Conservation (phyloP, 2,113 vertebrate genomes). For the Erinaceus europaeus region DNA sequence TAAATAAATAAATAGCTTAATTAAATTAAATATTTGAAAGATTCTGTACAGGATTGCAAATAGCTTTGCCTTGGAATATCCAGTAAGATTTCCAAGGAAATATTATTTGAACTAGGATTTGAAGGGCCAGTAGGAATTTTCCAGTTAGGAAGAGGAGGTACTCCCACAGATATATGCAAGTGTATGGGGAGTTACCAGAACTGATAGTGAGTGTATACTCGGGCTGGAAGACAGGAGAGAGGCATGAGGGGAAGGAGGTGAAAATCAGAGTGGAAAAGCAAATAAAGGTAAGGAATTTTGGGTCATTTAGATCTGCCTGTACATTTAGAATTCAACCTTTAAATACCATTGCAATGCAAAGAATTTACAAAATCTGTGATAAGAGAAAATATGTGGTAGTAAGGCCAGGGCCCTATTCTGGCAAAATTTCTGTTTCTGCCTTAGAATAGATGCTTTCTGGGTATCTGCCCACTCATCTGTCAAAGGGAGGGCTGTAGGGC, state of each 20-base stretch:
- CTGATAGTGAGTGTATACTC: not conserved
- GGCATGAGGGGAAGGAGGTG: not conserved
- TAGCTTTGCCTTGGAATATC: not conserved
- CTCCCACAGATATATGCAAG: not conserved
- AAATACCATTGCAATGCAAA: not conserved
- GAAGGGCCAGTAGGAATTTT: not conserved
- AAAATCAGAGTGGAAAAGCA: not conserved
- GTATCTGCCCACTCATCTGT: not conserved
- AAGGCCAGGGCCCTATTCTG: not conserved
- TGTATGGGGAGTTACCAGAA: not conserved
- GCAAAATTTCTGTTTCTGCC: not conserved
- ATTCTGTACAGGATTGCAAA: not conserved
- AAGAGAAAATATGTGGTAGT: not conserved
- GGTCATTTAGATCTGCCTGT: not conserved
- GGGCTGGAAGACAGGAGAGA: not conserved
- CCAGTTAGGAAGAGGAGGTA: not conserved
- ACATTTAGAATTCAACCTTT: not conserved
- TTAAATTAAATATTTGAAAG: too few species aligned
- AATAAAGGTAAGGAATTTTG: not conserved
- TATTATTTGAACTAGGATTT: constrained; percentile 9
- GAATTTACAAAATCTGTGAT: not conserved
- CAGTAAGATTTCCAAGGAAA: constrained; percentile 1
- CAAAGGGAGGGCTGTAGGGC: not conserved
- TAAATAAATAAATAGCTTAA: too few species aligned
- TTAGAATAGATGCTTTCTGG: not conserved